A percentile compares a stretch with the other conserved stretches of the same genome.
Conservation (phyloP, 2,113 vertebrate species). For the Struthio camelus region DNA sequence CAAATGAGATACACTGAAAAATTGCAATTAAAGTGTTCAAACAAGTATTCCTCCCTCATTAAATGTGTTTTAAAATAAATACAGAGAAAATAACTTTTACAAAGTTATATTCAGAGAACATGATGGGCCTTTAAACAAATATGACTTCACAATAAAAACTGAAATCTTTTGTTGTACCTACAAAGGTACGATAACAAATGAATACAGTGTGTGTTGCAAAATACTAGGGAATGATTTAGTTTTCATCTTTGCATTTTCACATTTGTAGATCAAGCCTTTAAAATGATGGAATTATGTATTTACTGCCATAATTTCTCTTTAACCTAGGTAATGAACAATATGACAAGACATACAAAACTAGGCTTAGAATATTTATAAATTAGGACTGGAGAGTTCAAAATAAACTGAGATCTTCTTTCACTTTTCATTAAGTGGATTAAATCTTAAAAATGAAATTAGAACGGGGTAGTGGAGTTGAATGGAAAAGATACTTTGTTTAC, state of each 20-base stretch:
- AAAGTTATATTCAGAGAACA: background rate
- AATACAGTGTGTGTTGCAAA: background rate
- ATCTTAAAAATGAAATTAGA: background rate
- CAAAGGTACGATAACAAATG: background rate
- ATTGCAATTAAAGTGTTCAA: background rate
- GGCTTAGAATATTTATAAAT: background rate
- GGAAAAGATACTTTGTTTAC: background rate
- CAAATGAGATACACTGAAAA: background rate
- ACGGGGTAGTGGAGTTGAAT: background rate
- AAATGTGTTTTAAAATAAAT: background rate
- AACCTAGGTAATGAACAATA: background rate
- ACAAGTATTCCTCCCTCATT: accelerated
- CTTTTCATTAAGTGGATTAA: background rate
- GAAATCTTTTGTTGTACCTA: background rate
- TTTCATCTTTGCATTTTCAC: background rate
- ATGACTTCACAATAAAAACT: background rate
- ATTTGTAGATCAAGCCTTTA: background rate
- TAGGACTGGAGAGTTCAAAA: background rate
- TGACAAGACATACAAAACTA: background rate
- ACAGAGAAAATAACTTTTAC: background rate
- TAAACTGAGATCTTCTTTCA: background rate
- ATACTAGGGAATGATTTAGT: background rate
- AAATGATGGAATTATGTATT: background rate
- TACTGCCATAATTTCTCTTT: background rate
- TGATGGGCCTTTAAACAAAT: background rate